These are phyloP conservation scores for Gadus chalcogrammus DNA, from an alignment of 2,113 vertebrate species.

Conservation along the genomic window DNA sequence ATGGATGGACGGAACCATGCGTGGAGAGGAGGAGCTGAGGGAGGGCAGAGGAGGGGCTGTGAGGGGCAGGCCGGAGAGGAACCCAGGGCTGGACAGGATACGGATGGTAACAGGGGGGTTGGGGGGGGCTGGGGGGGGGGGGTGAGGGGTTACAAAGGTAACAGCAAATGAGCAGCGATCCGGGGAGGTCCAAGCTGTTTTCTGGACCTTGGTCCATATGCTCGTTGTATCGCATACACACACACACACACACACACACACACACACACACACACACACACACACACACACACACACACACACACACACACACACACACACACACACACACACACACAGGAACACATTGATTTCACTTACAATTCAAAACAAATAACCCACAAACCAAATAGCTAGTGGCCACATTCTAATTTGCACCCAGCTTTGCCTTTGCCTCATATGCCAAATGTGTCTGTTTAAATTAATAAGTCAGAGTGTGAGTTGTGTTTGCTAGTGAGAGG, in stretches of 20 bases:
- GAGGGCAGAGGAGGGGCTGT: neutral
- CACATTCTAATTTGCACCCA: slow-evolving; percentile 19
- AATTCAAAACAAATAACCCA: neutral
- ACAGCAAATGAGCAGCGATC: slow-evolving; percentile 67
- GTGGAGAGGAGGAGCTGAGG: neutral
- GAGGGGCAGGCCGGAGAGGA: slow-evolving; percentile 2
- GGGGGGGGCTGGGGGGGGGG: too few species aligned
- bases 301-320: slow-evolving; percentile 12
- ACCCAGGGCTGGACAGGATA: slow-evolving; percentile 27
- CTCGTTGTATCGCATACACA: slow-evolving; percentile 46
- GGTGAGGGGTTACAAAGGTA: slow-evolving; percentile 46
- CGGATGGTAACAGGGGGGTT: slow-evolving; percentile 16
- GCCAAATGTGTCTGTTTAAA: neutral
- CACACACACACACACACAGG: slow-evolving; percentile 15
- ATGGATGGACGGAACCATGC: neutral
- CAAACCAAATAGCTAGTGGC: slow-evolving; percentile 12
- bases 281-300: slow-evolving; percentile 17
- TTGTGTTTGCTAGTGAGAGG: neutral
- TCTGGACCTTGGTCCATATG: slow-evolving; percentile 62
- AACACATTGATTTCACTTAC: neutral
- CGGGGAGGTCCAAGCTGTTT: slow-evolving; percentile 73
- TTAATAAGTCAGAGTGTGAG: neutral
- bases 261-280: slow-evolving; percentile 5
- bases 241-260: slow-evolving; percentile 16
- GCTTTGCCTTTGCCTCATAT: slow-evolving; percentile 19